phyloP scores from a whole-genome alignment of 92 coral and sea anemone species.

The Palythoa grandis region DNA sequence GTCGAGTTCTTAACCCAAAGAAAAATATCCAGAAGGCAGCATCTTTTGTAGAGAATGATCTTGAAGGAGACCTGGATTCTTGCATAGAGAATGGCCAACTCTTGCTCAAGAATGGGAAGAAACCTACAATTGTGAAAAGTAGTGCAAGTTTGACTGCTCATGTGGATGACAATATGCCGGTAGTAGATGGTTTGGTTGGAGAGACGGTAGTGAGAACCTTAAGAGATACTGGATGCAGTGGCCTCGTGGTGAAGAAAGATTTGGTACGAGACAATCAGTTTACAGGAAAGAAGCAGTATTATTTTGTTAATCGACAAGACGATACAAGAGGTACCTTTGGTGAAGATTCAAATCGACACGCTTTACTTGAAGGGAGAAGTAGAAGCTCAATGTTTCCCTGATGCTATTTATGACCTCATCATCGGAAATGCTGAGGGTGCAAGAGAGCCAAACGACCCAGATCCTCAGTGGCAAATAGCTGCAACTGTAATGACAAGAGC shows the following conservation, averaged over 20 bases:
- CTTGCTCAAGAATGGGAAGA: constrained; percentile 1
- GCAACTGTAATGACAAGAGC: constrained; percentile 22
- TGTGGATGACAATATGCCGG: neutral
- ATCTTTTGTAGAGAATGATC: neutral
- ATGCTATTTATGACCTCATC: constrained; percentile 34
- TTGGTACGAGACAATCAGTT: constrained; percentile 7
- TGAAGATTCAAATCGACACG: constrained; percentile 7
- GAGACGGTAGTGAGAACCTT: neutral
- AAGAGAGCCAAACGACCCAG: constrained; percentile 11
- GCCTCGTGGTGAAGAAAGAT: neutral
- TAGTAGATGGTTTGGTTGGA: neutral
- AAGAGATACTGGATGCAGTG: constrained; percentile 22
- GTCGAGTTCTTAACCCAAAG: neutral
- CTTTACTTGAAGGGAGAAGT: constrained; percentile 45
- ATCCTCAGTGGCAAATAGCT: neutral
- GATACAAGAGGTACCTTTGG: neutral
- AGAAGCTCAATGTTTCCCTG: constrained; percentile 28
- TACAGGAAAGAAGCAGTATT: constrained; percentile 14
- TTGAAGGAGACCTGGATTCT: constrained; percentile 1
- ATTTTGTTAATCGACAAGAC: constrained; percentile 16
- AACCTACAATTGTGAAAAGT: neutral
- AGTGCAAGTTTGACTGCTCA: neutral
- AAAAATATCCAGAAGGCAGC: constrained; percentile 9
- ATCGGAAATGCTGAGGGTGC: constrained; percentile 35
- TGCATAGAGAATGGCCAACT: neutral